These are phyloP conservation scores for Campaea margaritaria DNA, from an alignment of 2,888 invertebrate genomes.

Conservation along the genomic window DNA sequence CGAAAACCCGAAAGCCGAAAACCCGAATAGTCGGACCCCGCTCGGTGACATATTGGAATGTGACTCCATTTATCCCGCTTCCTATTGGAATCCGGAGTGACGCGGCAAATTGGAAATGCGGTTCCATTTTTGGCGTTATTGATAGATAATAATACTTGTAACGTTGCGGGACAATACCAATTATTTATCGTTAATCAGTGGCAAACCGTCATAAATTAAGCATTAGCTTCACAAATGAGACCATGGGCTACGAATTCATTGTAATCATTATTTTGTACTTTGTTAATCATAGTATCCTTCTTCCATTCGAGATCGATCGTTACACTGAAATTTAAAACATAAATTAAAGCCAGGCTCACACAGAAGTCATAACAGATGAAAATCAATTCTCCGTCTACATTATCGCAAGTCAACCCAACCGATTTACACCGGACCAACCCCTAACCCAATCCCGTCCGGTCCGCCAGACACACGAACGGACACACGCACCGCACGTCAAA, in stretches of 20 bases:
- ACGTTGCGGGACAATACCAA: conserved; percentile 42
- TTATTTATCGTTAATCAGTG: conserved; percentile 41
- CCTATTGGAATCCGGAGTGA: conserved; percentile 86
- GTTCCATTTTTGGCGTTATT: conserved; percentile 82
- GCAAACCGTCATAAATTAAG: conserved; percentile 5
- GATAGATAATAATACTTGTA: conserved; percentile 77
- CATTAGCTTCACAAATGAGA: no score
- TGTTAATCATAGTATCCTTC: no score
- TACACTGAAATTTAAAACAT: not conserved
- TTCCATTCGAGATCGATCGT: no score
- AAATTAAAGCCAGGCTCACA: not conserved
- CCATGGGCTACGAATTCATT: no score
- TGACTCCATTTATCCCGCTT: conserved; percentile 84
- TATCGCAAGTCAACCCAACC: conserved; percentile 39
- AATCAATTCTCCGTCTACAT: conserved; percentile 32
- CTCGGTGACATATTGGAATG: conserved; percentile 84
- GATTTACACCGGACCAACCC: conserved; percentile 29
- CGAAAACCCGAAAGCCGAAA: conserved; percentile 77
- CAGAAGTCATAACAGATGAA: conserved; percentile 8
- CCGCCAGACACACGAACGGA: conserved; percentile 49
- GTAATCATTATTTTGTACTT: no score
- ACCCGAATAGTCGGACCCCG: conserved; percentile 76
- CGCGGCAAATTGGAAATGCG: conserved; percentile 84
- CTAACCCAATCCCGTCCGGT: conserved; percentile 51
- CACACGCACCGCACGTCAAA: conserved; percentile 77